Conservation (phyloP, 30 jellyfish, hydroid and myxozoan genomes). For the Hydractinia symbiolongicarpus region DNA sequence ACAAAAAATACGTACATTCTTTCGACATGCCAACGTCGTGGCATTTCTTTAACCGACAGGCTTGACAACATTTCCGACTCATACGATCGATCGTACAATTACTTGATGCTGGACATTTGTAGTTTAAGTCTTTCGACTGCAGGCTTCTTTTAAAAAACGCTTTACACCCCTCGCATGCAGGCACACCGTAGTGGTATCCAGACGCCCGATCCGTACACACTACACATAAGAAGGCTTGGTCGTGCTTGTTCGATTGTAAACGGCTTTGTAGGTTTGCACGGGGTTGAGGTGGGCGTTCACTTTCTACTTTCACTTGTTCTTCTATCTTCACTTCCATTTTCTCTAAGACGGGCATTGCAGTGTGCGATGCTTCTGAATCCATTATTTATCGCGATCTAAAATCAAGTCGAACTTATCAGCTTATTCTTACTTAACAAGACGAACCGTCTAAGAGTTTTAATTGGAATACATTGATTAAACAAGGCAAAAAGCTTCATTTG, state of each 20-base stretch:
- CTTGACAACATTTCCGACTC: constrained; percentile 96
- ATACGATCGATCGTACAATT: constrained; percentile 79
- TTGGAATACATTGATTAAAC: too few species aligned
- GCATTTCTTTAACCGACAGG: constrained; percentile 87
- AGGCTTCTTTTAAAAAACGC: constrained; percentile 89
- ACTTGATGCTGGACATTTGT: constrained; percentile 77
- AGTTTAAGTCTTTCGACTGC: constrained; percentile 72
- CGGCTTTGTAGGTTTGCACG: constrained; percentile 9
- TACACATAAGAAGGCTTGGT: constrained; percentile 49
- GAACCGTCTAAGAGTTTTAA: too few species aligned
- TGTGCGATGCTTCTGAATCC: too few species aligned
- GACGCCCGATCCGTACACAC: constrained; percentile 95
- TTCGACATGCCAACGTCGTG: constrained; percentile 93
- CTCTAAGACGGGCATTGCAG: too few species aligned
- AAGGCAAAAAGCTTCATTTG: too few species aligned
- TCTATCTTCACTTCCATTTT: too few species aligned
- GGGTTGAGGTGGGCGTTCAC: too few species aligned
- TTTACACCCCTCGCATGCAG: constrained; percentile 96
- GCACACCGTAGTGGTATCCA: constrained; percentile 96
- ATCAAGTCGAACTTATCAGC: too few species aligned
- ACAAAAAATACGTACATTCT: constrained; percentile 69
- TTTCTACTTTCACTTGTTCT: too few species aligned
- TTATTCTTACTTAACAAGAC: too few species aligned
- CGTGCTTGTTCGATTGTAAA: constrained; percentile 12
- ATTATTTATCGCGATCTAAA: too few species aligned